These are phyloP conservation scores for Phylloscopus whistleri DNA, from an alignment of 2,113 vertebrate genomes.

Conservation along the genomic window DNA sequence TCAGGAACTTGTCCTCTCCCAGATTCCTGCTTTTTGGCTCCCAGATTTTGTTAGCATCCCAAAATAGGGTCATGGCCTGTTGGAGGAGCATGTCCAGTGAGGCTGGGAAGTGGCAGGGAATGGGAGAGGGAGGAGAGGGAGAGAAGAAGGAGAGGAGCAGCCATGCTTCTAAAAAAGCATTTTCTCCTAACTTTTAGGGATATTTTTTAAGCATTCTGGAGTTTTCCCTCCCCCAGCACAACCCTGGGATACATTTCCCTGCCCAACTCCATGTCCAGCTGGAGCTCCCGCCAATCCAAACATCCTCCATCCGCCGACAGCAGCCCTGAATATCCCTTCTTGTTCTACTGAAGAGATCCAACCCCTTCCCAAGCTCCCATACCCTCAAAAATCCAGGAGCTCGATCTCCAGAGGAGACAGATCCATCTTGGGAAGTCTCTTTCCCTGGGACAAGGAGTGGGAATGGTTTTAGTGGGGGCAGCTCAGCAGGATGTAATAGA, in stretches of 20 bases:
- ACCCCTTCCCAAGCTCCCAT: not conserved
- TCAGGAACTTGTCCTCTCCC: not conserved
- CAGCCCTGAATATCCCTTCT: slow-evolving; percentile 50
- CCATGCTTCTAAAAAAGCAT: not conserved
- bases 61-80: accelerated
- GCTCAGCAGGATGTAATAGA: not conserved
- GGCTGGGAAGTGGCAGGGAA: not conserved
- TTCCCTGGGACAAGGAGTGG: not conserved
- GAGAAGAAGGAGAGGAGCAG: not conserved
- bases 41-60: not conserved
- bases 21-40: not conserved
- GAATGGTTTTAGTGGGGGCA: not conserved
- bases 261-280: accelerated
- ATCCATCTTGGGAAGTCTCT: not conserved
- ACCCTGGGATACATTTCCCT: not conserved
- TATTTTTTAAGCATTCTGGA: not conserved
- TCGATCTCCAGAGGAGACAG: not conserved
- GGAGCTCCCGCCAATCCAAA: not conserved
- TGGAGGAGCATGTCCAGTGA: not conserved
- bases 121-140: not conserved
- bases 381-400: not conserved
- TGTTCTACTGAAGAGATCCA: slow-evolving; percentile 2
- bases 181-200: not conserved
- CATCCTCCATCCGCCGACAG: not conserved
- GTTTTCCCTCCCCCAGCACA: not conserved